Conservation (phyloP, 2,888 invertebrate genomes). For the Eubasilissa splendida region DNA sequence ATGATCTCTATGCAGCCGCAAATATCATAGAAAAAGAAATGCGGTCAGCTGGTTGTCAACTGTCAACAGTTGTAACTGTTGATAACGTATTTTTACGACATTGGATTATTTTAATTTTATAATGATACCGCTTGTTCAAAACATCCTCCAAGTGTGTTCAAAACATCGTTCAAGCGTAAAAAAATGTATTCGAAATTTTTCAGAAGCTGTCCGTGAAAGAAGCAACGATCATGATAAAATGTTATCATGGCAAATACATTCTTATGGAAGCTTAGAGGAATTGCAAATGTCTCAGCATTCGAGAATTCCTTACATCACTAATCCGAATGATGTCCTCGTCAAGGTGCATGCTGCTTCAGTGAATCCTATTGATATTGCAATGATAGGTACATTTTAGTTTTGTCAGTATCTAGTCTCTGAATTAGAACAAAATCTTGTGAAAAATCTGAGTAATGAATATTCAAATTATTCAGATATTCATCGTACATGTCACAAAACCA, state of each 20-base stretch:
- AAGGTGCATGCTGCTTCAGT: slow-evolving; percentile 89
- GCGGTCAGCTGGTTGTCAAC: not conserved
- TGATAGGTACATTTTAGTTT: slow-evolving; percentile 70
- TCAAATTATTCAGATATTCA: too few species aligned
- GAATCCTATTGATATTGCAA: slow-evolving; percentile 92
- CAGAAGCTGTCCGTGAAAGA: slow-evolving; percentile 17
- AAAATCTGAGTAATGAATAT: too few species aligned
- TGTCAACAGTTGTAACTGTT: not conserved
- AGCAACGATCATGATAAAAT: slow-evolving; percentile 68
- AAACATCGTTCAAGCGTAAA: not conserved
- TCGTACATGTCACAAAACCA: too few species aligned
- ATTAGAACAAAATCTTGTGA: too few species aligned
- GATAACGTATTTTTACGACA: not conserved
- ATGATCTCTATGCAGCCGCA: not conserved
- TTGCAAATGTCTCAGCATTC: slow-evolving; percentile 76
- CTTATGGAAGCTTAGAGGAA: slow-evolving; percentile 80
- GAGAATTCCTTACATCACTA: slow-evolving; percentile 79
- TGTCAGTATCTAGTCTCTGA: too few species aligned
- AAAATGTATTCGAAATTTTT: slow-evolving; percentile 6
- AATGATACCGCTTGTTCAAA: not conserved
- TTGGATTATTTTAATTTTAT: not conserved
- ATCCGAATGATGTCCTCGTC: slow-evolving; percentile 85
- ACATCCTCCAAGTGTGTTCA: slow-evolving; percentile 4
- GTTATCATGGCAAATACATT: slow-evolving; percentile 87
- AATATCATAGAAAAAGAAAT: not conserved